Conservation (phyloP, 1,140 invertebrate genomes). For the Cardiocondyla obscurior region DNA sequence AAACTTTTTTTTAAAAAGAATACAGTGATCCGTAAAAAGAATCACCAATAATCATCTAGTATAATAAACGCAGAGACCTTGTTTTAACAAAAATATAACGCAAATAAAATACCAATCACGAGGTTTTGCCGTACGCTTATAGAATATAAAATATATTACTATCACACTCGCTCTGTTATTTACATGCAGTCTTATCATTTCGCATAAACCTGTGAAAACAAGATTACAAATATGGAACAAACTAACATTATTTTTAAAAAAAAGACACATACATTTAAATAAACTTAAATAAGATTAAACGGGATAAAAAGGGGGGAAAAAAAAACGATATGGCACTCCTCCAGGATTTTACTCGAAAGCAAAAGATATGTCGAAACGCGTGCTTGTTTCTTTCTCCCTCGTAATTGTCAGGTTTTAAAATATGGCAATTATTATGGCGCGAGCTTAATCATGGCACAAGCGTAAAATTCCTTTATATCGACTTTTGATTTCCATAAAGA, state of each 20-base stretch:
- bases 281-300: constrained; percentile 9
- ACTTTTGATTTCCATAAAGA: background rate
- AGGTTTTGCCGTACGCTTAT: background rate
- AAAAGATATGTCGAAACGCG: background rate
- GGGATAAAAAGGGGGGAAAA: constrained; percentile 4
- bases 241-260: constrained; percentile 11
- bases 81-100: constrained; percentile 7
- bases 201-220: constrained; percentile 57
- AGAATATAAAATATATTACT: constrained; percentile 70
- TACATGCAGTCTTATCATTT: constrained; percentile 73
- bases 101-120: constrained; percentile 29
- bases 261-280: background rate
- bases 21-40: background rate
- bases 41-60: background rate
- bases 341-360: constrained; percentile 27
- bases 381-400: constrained; percentile 12
- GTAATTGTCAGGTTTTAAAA: constrained; percentile 44
- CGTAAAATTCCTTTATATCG: constrained; percentile 40
- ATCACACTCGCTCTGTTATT: constrained; percentile 62
- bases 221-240: constrained; percentile 32
- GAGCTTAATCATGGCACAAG: constrained; percentile 68
- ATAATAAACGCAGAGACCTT: constrained; percentile 1
- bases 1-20: background rate
- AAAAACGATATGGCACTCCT: constrained; percentile 30
- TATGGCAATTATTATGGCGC: constrained; percentile 74